A percentile compares a stretch with the other conserved stretches of the same genome.
Evolutionary conservation across 2,797 vertebrate species (phyloP).

Genomic region (Sebastes oblongus): DNA sequence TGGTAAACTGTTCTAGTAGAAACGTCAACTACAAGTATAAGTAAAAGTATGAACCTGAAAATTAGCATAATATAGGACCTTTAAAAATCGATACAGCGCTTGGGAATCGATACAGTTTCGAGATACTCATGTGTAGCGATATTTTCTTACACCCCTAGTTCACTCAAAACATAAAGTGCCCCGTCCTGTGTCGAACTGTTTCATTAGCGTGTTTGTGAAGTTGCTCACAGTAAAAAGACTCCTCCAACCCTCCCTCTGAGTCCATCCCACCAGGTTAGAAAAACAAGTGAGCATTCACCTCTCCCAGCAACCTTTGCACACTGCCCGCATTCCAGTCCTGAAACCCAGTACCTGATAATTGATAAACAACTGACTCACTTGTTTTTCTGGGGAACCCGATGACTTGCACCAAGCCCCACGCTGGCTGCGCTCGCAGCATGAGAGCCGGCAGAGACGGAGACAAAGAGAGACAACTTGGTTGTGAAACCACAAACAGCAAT

Average conservation of each 20-base stretch:
- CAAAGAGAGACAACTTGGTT: constrained; percentile 54
- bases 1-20: no score
- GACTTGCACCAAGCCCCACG: constrained; percentile 64
- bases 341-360: constrained; percentile 85
- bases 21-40: no score
- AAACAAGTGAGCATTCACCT: constrained; percentile 84
- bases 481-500: constrained; percentile 72
- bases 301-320: constrained; percentile 84
- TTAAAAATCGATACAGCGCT: no score
- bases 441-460: constrained; percentile 41
- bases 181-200: constrained; percentile 21
- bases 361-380: constrained; percentile 88
- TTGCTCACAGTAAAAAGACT: constrained; percentile 31
- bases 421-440: constrained; percentile 55
- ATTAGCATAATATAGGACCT: no score
- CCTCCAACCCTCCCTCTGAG: constrained; percentile 38
- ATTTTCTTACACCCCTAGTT: no score
- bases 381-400: constrained; percentile 81
- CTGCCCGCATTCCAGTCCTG: constrained; percentile 82
- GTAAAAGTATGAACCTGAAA: no score
- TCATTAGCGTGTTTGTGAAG: constrained; percentile 57
- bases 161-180: background rate
- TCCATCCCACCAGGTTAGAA: constrained; percentile 75
- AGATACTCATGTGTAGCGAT: no score
- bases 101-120: no score